Conservation (phyloP, 1,140 invertebrate genomes). For the Drosophila rufa region DNA sequence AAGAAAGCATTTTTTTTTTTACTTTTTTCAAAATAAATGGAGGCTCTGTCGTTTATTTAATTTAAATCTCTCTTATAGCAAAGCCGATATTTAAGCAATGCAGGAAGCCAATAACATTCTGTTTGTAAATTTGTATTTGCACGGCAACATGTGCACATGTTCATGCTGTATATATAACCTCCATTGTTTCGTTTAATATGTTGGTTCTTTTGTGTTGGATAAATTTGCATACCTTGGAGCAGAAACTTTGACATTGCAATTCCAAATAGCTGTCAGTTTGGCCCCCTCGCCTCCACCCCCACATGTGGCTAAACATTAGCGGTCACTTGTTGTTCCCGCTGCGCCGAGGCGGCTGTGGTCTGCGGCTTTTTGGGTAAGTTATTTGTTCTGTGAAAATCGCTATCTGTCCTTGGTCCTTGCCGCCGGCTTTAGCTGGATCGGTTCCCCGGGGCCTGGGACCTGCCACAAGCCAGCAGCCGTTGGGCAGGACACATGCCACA, state of each 20-base stretch:
- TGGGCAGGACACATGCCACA: slow-evolving; percentile 21
- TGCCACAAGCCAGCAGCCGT: slow-evolving; percentile 46
- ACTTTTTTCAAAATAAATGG: no score
- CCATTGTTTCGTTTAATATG: neutral
- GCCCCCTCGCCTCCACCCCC: slow-evolving; percentile 4
- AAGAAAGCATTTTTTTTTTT: no score
- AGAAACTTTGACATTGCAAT: slow-evolving; percentile 68
- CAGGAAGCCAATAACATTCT: neutral
- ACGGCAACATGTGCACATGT: no score
- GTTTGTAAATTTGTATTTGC: slow-evolving; percentile 2
- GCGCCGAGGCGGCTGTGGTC: slow-evolving; percentile 35
- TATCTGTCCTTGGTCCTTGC: slow-evolving; percentile 15
- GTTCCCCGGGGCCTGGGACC: slow-evolving; percentile 16
- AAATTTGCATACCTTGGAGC: slow-evolving; percentile 39
- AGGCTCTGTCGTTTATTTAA: no score
- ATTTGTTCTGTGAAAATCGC: slow-evolving; percentile 73
- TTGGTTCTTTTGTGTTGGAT: neutral
- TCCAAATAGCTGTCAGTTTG: slow-evolving; percentile 40
- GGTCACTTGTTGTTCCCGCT: slow-evolving; percentile 53
- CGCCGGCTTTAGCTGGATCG: slow-evolving; percentile 16
- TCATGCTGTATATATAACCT: no score
- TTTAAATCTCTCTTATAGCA: no score
- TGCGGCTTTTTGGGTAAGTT: slow-evolving; percentile 74
- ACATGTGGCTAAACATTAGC: slow-evolving; percentile 73
- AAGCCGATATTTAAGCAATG: neutral